Evolutionary conservation across 64 coral and sea anemone species (phyloP).

Genomic region (Actinia tenebrosa): DNA sequence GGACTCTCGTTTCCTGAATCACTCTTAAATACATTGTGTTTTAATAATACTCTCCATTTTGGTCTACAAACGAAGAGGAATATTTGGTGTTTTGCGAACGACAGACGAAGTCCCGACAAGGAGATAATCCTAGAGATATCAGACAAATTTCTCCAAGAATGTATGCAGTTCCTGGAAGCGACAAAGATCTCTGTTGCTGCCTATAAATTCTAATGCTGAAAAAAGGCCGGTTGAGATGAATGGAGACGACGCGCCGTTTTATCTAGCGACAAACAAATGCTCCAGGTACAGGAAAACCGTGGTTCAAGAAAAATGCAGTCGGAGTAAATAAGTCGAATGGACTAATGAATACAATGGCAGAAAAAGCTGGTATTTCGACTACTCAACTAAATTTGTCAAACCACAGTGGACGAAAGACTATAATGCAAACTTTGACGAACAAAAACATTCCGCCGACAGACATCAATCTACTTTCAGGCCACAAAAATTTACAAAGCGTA

Average conservation of each 20-base stretch:
- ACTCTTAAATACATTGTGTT: too few relatives aligned
- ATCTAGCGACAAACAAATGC: conserved; percentile 2
- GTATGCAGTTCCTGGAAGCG: conserved; percentile 40
- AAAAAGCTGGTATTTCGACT: not conserved
- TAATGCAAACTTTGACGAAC: too few relatives aligned
- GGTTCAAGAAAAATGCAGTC: not conserved
- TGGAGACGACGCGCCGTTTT: conserved; percentile 23
- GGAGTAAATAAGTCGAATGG: conserved; percentile 20
- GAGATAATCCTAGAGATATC: not conserved
- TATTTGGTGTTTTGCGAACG: conserved; percentile 38
- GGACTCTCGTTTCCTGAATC: too few relatives aligned
- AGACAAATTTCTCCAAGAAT: conserved; percentile 21
- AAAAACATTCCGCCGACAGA: too few relatives aligned
- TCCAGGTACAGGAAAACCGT: conserved; percentile 24
- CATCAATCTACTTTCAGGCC: too few relatives aligned
- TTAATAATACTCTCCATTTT: too few relatives aligned
- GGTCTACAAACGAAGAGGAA: not conserved
- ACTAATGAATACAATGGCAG: conserved; percentile 44
- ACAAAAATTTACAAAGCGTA: too few relatives aligned
- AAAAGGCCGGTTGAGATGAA: conserved; percentile 29
- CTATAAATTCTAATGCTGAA: conserved; percentile 28
- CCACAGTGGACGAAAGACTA: too few relatives aligned
- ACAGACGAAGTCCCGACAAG: conserved; percentile 15
- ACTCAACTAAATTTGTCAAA: too few relatives aligned
- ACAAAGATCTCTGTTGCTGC: conserved; percentile 19